Base-by-base conservation (phyloP, 2,888 invertebrate genomes). In the Parapristionchus giblindavisi region DNA sequence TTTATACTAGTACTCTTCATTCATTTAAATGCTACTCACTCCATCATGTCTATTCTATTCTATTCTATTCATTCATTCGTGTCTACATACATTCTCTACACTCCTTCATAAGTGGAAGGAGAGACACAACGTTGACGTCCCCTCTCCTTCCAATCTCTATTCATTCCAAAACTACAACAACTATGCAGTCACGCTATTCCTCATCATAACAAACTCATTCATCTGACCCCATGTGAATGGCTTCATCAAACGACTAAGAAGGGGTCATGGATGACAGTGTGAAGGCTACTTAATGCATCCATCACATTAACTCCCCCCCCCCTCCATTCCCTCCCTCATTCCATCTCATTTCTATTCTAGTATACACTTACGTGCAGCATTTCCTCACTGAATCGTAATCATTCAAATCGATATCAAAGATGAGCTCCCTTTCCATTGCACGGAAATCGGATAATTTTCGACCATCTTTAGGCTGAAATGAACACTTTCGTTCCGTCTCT, bases 391-490 rank as follows among this genome's bases (percentile, higher is more conserved):
- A 95, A 91, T 99, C 98, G 89, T 99, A 99, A 90, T 99, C 99
- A 48, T 98, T 97, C 91, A 99, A 93, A 91, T 99, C 99, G 85
- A 99, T 98, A 92, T 99, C 99, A 90, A 99, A 95, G 0, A 99
- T 95, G 21, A 99, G 90, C 90, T 99, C 99, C 88, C 94, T 93
- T 85, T 94, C 92, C 27, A 92, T 88, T 85, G 93, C 89, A 89
- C 91, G 88, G 84, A 92, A 91, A 34, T 88, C 85, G 1, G 75
- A 76, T 51, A 87, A 84, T 29, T 87, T 88, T 68, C 88, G 84
- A 74, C 90, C 88, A 34, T 89, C 89, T 81, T 91, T 91, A 8
- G 93, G 92, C 88, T 92, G 91, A 86, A 75, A 51, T 14, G 5
- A 60, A n/a, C 17, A 8, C 8, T 14, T 8, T 43, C 8, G 43